Base-by-base conservation (phyloP, 2,888 invertebrate species). In the Nysson spinosus region DNA sequence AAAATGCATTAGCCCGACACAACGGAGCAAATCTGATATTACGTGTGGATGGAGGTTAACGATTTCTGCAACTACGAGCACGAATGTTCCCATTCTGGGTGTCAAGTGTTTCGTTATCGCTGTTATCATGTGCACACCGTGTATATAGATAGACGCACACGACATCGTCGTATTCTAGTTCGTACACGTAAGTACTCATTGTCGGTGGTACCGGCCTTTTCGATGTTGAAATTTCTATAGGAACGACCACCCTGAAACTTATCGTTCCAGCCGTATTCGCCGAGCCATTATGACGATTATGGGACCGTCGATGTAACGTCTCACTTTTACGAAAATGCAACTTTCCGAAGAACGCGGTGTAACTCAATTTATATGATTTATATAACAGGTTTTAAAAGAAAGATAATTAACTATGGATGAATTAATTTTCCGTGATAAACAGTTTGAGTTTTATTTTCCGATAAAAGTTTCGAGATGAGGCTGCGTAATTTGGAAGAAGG, bases 91-190 rank as follows among this genome's bases (percentile, higher is more conserved):
- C 61, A 52, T 72, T 72, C 60, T 26, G 37, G 11, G 54, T 35
- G 73, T 62, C 65, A 51, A 58, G 73, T 62, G 61, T 55, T 73
- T 64, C 69, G 69, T 72, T 72, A 72, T 73, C 72, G 39, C 61
- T 37, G 73, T 72, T 72, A 72, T 72, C 72, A 43, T 30, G 32
- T 28, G 51, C 47, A 43, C 34, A 49, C 44, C 58, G 50, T 28
- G 30, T 28, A 37, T 34, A 12, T 54, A 16, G 19, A 19, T 4
- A 16, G 5, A 14, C 11, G 14, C 16, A 20, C 16, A 11, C 12
- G 42, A 20, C 35, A 20, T 28, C 20, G 34, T 32, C 40, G 35
- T 35, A 46, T 37, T 34, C 11, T n/a, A n/a, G 6, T 62, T 32
- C 16, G 49, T 43, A 34, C 28, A 42, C 30, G 5, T 3, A 14